Base-by-base conservation (phyloP, 2,888 invertebrate species). In the Epistrophella euchroma region DNA sequence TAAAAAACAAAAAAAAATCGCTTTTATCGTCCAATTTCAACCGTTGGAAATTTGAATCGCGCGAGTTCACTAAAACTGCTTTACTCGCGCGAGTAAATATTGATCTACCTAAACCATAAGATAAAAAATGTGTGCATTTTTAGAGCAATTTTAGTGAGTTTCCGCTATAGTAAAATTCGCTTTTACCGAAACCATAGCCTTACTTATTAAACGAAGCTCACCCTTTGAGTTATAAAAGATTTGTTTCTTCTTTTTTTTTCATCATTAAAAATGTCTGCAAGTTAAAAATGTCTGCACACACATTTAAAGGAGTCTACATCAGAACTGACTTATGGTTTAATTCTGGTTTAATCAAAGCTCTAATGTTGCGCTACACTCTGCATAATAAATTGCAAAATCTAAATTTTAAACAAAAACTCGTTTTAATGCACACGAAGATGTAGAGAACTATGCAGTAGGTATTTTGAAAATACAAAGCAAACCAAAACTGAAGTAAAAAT, bases 261-360 rank as follows among this genome's bases (percentile, higher is more conserved):
- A 25, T 4, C 25, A 25, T 4, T 4, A 25, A 3, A 25, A 25
- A 25, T 25, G 25, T 25, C 2, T 72, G 28, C 35, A 7, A 28
- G 37, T 70, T 9, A 58, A 58, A 58, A 58, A 40, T 43, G 17
- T 11, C n/a, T 13, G 6, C 32, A 62, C 25, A 40, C 40, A 64
- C 1, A 5, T 43, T 19, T 13, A 52, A 40, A 17, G 40, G 13
- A 7, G 13, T 55, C 47, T 70, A 55, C 43, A 37, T 13, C 17
- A 45, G 13, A 13, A 3, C 17, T 47, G n/a, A 15, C 28, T 64
- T 2, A 45, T 22, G 22, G 25, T 25, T 40, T 2, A 28, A 11
- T 45, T 19, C 28, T 52, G 45, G 32, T 55, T 66, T 82, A 77
- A 81, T 77, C 73, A 82, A 73, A 86, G 73, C 73, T 73, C 64